These are phyloP conservation scores for Saccostrea echinata DNA, from an alignment of 1,140 invertebrate genomes.

Conservation along the genomic window DNA sequence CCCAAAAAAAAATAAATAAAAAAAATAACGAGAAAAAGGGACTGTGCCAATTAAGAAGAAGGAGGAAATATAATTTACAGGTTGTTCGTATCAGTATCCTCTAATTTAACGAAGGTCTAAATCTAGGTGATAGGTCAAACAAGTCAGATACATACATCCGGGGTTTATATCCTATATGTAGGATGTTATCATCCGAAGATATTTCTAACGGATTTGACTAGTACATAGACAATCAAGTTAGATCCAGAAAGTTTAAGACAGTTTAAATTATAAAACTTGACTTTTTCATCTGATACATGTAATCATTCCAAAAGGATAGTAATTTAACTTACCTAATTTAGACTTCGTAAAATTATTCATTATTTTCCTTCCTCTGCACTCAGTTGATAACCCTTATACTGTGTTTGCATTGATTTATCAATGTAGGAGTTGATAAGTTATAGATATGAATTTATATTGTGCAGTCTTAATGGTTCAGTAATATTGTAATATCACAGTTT, in stretches of 20 bases:
- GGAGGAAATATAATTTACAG: too few species aligned
- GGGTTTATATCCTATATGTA: background rate
- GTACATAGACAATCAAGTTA: background rate
- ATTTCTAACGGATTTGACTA: too few species aligned
- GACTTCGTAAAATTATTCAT: conserved; percentile 1
- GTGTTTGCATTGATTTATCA: conserved; percentile 1
- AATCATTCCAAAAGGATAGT: background rate
- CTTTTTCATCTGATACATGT: background rate
- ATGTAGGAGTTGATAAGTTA: background rate
- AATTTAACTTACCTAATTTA: background rate
- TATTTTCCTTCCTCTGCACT: background rate
- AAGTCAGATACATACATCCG: background rate
- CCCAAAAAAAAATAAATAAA: too few species aligned
- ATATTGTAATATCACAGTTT: too few species aligned
- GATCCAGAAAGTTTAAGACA: background rate
- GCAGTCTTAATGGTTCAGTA: too few species aligned
- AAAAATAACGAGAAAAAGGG: too few species aligned
- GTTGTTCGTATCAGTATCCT: too few species aligned
- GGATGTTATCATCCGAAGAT: background rate
- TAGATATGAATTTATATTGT: too few species aligned
- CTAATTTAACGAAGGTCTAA: too few species aligned
- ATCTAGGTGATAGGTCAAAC: background rate
- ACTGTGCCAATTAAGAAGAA: too few species aligned
- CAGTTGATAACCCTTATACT: background rate
- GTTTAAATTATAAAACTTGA: background rate